Evolutionary conservation across 2,113 vertebrate genomes (phyloP), one percentile per base, ranked within the genome.

Genomic region (Bothrops jararaca): DNA sequence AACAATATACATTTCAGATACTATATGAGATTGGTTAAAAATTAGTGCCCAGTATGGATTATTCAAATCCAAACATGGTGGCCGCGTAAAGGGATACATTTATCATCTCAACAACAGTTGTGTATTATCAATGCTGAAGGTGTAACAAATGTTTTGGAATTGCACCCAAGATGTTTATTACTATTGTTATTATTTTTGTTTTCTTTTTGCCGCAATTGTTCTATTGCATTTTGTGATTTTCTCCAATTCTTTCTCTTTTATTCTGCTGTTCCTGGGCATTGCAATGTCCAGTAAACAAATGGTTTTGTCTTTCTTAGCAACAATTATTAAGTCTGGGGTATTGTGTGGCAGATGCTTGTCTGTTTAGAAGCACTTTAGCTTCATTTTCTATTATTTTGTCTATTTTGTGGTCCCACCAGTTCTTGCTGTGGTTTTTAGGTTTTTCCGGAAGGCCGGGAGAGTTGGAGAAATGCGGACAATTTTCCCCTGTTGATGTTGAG

Each of bases 61-160:
- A 86, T 4, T 90, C 56, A 88, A 56, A 54, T 58, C 57, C 1
- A 11, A 42, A 92, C 1, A 2, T 20, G 2, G 88, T 45, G 92
- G 39, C 26, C 54, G 91, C 95, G 94, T 89, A 22, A 96, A 85
- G 57, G 85, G 23, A 53, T 0, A 2, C 91, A 57, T 86, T 94
- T 92, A 91, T 90, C 85, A 92, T 53, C 89, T 89, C 90, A 93
- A 95, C 93, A 52, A 91, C 57, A 93, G 89, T 34, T 85, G 89
- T 89, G 2, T 85, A 92, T 91, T 91, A 92, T 69, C 29, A 57
- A 57, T 57, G 22, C 22, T 5, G 22, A 23, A 69, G 60, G 1
- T 69, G 12, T n/a, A 13, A 69, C 29, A 69, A 69, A 15, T n/a
- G 26, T 69, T 69, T 69, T 69, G 60, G 29, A n/a, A n/a, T 69